Conservation (phyloP, 2,888 invertebrate genomes). For the Antheraea assamensis region DNA sequence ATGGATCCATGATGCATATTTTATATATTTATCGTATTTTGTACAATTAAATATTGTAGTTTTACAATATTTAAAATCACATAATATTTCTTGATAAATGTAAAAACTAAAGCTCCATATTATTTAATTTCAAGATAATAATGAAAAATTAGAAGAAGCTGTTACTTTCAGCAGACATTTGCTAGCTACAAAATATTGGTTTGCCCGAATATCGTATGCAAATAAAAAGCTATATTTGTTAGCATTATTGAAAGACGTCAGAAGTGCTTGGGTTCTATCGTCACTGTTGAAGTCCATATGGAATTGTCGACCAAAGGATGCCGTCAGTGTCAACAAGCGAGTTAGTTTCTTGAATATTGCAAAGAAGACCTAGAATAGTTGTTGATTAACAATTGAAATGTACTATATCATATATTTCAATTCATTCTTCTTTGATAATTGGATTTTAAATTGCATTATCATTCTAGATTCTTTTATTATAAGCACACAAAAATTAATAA, state of each 20-base stretch:
- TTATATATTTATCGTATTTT: background rate
- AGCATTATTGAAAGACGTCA: constrained; percentile 55
- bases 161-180: constrained; percentile 55
- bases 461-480: background rate
- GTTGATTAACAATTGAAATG: background rate
- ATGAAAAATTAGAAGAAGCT: constrained; percentile 39
- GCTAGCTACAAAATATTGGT: constrained; percentile 63
- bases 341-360: constrained; percentile 40
- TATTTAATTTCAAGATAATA: constrained; percentile 34
- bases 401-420: too few relatives aligned
- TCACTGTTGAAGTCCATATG: constrained; percentile 70
- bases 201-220: constrained; percentile 56
- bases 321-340: constrained; percentile 58
- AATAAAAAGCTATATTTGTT: constrained; percentile 65
- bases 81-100: background rate
- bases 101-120: background rate
- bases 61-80: too few relatives aligned
- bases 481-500: background rate
- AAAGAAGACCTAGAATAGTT: background rate
- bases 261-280: constrained; percentile 62
- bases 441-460: background rate
- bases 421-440: background rate
- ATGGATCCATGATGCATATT: too few relatives aligned
- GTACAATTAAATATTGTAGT: too few relatives aligned
- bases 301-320: constrained; percentile 70